Evolutionary conservation across 2,888 invertebrate species (phyloP), one percentile per base, ranked within the genome.

Genomic region (Mechanitis messenoides): DNA sequence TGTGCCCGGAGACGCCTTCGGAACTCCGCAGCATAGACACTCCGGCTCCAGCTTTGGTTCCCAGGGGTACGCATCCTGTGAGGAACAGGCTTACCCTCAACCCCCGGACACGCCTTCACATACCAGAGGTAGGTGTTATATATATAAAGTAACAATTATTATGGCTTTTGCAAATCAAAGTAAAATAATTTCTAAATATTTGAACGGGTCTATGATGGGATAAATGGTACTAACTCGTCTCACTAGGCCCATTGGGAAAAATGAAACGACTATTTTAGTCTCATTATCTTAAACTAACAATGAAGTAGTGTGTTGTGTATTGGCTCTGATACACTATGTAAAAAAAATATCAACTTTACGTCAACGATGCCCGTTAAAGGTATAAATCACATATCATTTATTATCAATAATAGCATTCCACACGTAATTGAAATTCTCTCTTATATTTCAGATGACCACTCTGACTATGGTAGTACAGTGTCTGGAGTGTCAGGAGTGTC

Each of bases 21-120:
- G 82, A 33, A 86, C 86, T 9, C 91, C 90, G 3, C 90, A 90
- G 76, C 91, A 95, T 86, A 93, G 96, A 64, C 95, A 95, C 84
- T 95, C 95, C 58, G 95, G 95, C 62, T 94, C 94, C 83, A 94
- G 94, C 76, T 95, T 95, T 85, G 95, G 95, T 67, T 94, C 94
- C 38, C 90, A 91, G 72, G 95, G 95, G 65, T 95, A 95, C 83
- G 94, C 95, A 63, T 94, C 94, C 71, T 94, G 94, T 71, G 95
- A 95, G 80, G 94, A 95, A 74, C 93, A 93, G 74, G 91, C 92
- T 56, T 93, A 93, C 75, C 91, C 93, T 73, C 93, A 91, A 80
- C 91, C 92, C 42, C 91, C 92, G 2, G 91, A 90, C 64, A 90
- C 89, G 50, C 92, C 93, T 28, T 92, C 92, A 67, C 92, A 92